Evolutionary conservation across 2,113 vertebrate genomes (phyloP), one percentile per base, ranked within the genome.

Genomic region (Nymphicus hollandicus): DNA sequence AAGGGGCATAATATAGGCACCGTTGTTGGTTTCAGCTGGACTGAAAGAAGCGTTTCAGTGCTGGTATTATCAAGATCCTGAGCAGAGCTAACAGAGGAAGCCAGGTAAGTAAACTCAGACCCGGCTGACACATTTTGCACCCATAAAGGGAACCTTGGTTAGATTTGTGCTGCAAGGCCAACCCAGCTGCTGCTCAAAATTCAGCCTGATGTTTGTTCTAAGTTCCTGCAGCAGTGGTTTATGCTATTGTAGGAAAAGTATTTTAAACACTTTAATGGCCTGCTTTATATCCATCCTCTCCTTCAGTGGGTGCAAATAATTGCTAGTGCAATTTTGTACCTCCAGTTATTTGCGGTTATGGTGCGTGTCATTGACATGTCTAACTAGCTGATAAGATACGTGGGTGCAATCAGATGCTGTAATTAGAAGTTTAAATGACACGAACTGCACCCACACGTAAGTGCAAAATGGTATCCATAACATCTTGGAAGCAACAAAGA

Each of bases 381-480:
- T 95, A 94, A 96, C 91, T 91, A 83, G 92, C 79, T 96, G 96
- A 91, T 94, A 95, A 95, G 93, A 94, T 86, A 47, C 33, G 91
- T 97, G 95, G 95, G 95, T 64, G 95, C 79, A 78, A 95, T 94
- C 96, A 95, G 89, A 96, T 91, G 93, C 94, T 2, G 39, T 93
- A 97, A 97, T 96, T 97, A 94, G 91, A 96, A 96, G 95, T 96
- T 93, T 95, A 96, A 93, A 91, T 96, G 94, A 96, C 94, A 95
- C 64, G 85, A 96, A 97, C 91, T 95, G 93, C 90, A 94, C 95
- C 96, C 94, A 97, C 94, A 95, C 94, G 68, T 66, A 95, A 94
- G 93, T 74, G 92, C 88, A 96, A 95, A 94, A 95, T 29, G 88
- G 56, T 86, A 96, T 84, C 95, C 44, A 5, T 88, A 95, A 89